Evolutionary conservation across 1,140 invertebrate species (phyloP), one percentile per base, ranked within the genome.

Genomic region (Zaprionus kolodkinae): DNA sequence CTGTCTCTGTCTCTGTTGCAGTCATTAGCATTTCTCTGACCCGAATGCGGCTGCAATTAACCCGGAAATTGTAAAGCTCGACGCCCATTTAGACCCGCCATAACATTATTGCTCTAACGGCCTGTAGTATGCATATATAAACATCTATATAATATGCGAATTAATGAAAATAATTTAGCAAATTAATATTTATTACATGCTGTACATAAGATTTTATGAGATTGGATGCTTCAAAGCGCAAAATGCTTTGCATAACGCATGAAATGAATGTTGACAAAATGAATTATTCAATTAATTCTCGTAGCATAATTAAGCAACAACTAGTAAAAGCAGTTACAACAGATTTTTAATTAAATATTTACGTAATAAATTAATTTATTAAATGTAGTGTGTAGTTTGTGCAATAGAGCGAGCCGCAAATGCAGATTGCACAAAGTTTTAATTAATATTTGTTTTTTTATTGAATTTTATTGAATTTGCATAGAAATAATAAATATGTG

Each of bases 91-190:
- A 33, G 66, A 65, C 27, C 33, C 55, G 56, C 40, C 66, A 74
- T 83, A 83, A 79, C 69, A 87, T 69, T 52, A 87, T 87, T 88
- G 72, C 73, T 60, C 72, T 78, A 70, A 76, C 72, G 78, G 43
- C 81, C 45, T 48, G 21, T 21, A 21, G 21, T 21, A 21, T 21
- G n/a, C n/a, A n/a, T n/a, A n/a, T n/a, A n/a, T n/a, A n/a, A n/a
- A n/a, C n/a, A n/a, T n/a, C 64, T 70, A 64, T 21, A 56, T 56
- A 50, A 50, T 61, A 59, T 88, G 54, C 36, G 56, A 70, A 67
- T 87, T 87, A 79, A 87, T 87, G 79, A 40, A 72, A 74, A 65
- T 66, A 66, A 85, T 81, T 86, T 78, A 86, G 79, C 82, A 86
- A 85, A 85, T 86, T 72, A 74, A 85, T 78, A 81, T 75, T 68